Base-by-base conservation (phyloP, 2,888 invertebrate genomes). In the Drosophila colorata region DNA sequence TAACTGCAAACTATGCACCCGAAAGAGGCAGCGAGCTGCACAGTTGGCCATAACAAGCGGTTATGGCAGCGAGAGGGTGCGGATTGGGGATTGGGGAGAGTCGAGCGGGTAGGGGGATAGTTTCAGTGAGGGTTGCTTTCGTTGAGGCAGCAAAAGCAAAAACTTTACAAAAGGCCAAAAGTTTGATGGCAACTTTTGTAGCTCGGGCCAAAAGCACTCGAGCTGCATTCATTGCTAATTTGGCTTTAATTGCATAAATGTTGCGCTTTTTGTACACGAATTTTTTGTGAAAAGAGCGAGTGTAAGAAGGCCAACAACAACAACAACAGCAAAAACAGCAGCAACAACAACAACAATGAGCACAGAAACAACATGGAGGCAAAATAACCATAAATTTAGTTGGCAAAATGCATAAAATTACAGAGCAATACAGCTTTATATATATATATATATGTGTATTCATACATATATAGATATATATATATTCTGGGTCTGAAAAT, bases 171-270 rank as follows among this genome's bases (percentile, higher is more conserved):
- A 85, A 87, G 85, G 89, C 88, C 86, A 87, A 89, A 83, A 85
- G 77, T 82, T 88, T 87, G 83, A 84, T 87, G 88, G 83, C 85
- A 84, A 84, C 83, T 88, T 85, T 87, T 85, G 76, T 81, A 82
- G 69, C 83, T 76, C 53, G 74, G 69, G 78, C 78, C 74, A 78
- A 82, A 80, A 87, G 87, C 83, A 84, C 83, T 84, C 83, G 80
- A 85, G 86, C 73, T 89, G 88, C 88, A 85, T 89, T 84, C 89
- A 84, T 84, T 88, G 84, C 89, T 86, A 86, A 86, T 86, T 89
- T 85, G 86, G 89, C 88, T 86, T 89, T 86, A 86, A 86, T 86
- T 89, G 89, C 89, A 87, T 87, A 89, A 85, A 85, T 88, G 84
- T 85, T 85, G 86, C 84, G 87, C 88, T 84, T 84, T 84, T 84